Percentiles rank a stretch among this genome's conserved stretches.
These are phyloP conservation scores for Armadillidium nasatum DNA, from an alignment of 1,140 invertebrate species.

Conservation along the genomic window DNA sequence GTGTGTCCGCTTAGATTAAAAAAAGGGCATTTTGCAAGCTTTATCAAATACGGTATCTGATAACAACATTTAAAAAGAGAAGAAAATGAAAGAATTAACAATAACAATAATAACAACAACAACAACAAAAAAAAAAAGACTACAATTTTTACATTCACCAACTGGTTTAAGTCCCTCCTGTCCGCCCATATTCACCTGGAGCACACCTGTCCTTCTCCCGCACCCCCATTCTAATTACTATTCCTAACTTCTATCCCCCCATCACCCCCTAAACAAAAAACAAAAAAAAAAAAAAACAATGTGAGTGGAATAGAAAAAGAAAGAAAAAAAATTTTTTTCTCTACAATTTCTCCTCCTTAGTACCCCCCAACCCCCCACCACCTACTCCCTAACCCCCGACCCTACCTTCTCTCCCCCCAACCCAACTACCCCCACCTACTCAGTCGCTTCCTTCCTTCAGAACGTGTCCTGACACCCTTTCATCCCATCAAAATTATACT, in stretches of 20 bases:
- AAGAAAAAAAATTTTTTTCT: too few relatives aligned
- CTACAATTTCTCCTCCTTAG: too few relatives aligned
- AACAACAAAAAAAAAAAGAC: neutral
- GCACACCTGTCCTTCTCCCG: neutral
- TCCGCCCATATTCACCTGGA: constrained; percentile 10
- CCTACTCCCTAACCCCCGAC: neutral
- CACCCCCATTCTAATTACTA: neutral
- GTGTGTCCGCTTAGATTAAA: too few relatives aligned
- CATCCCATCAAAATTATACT: neutral
- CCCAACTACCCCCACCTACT: neutral
- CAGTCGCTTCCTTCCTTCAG: neutral
- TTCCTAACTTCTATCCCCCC: neutral
- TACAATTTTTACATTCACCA: constrained; percentile 9
- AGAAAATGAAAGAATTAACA: too few relatives aligned
- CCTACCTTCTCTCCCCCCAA: neutral
- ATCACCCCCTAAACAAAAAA: too few relatives aligned
- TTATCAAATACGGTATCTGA: too few relatives aligned
- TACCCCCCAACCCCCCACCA: too few relatives aligned
- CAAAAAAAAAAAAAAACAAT: too few relatives aligned
- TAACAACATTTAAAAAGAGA: too few relatives aligned
- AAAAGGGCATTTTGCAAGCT: too few relatives aligned
- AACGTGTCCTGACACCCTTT: constrained; percentile 2
- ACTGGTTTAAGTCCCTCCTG: constrained; percentile 5
- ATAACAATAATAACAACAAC: too few relatives aligned
- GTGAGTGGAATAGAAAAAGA: too few relatives aligned